phyloP scores from a whole-genome alignment of 2,888 invertebrate species.

The Pterostichus niger region DNA sequence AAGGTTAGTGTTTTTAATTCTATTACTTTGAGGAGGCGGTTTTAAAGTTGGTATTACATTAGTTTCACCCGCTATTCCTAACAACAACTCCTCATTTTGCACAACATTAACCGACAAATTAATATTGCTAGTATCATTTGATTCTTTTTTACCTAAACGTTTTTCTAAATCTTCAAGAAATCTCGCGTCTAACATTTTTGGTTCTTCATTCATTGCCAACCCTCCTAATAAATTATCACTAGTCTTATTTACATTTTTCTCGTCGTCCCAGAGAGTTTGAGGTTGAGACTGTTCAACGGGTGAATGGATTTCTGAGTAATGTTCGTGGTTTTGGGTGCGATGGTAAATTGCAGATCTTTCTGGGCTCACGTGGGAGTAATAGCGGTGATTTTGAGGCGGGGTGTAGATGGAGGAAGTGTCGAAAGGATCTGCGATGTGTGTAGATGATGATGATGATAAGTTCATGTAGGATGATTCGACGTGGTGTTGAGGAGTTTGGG shows the following conservation, averaged over 20 bases:
- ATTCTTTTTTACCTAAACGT: conserved; percentile 78
- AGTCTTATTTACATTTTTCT: too few species aligned
- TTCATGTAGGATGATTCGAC: conserved; percentile 78
- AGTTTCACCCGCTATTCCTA: conserved; percentile 69
- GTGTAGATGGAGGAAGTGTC: conserved; percentile 80
- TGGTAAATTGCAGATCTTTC: conserved; percentile 68
- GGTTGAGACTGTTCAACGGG: not conserved
- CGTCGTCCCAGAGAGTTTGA: not conserved
- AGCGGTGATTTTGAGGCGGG: conserved; percentile 72
- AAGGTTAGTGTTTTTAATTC: conserved; percentile 71
- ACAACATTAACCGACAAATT: not conserved
- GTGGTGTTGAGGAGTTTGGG: conserved; percentile 10
- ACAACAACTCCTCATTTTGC: conserved; percentile 60
- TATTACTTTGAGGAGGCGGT: conserved; percentile 77
- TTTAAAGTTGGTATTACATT: conserved; percentile 76
- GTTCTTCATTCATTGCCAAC: conserved; percentile 65
- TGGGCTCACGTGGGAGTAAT: conserved; percentile 76
- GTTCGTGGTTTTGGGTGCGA: conserved; percentile 71
- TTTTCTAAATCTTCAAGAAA: conserved; percentile 85
- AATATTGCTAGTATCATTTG: not conserved
- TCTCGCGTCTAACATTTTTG: conserved; percentile 78
- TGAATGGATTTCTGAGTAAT: conserved; percentile 73
- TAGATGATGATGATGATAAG: conserved; percentile 71
- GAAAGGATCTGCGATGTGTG: conserved; percentile 80
- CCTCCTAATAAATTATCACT: too few species aligned